phyloP scores from a whole-genome alignment of 2,797 vertebrate species.

The Furcifer pardalis region DNA sequence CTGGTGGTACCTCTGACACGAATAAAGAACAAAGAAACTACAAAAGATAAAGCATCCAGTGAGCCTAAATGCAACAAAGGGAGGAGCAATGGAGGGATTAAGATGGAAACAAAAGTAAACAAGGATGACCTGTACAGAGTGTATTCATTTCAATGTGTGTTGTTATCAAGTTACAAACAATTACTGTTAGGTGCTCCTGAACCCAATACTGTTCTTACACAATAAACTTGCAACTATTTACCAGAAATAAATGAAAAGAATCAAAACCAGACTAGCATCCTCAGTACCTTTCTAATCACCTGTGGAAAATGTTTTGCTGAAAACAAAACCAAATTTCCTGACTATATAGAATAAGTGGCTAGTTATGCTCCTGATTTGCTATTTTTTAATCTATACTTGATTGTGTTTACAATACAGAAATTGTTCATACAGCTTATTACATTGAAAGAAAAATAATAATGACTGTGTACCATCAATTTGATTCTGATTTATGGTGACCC shows the following conservation, averaged over 20 bases:
- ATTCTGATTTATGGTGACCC: too few species aligned
- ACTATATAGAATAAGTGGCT: not conserved
- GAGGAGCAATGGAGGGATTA: not conserved
- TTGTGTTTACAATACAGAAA: not conserved
- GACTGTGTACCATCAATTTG: too few species aligned
- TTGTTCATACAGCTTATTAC: not conserved
- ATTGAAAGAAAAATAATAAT: not conserved
- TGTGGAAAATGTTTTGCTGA: too few species aligned
- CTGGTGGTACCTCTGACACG: too few species aligned
- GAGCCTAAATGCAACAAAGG: not conserved
- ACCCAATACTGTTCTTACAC: not conserved
- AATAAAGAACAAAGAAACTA: too few species aligned
- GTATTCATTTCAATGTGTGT: not conserved
- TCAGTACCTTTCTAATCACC: too few species aligned
- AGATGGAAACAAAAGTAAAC: not conserved
- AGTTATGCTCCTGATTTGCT: too few species aligned
- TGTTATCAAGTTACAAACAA: not conserved
- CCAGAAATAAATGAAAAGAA: not conserved
- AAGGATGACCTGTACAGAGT: not conserved
- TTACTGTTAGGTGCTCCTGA: not conserved
- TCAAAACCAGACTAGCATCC: not conserved
- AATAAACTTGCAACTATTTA: too few species aligned
- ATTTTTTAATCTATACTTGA: too few species aligned
- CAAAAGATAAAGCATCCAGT: not conserved
- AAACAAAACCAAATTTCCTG: too few species aligned